Evolutionary conservation across 2,113 vertebrate genomes (phyloP), one percentile per base, ranked within the genome.

Genomic region (Struthidea cinerea): DNA sequence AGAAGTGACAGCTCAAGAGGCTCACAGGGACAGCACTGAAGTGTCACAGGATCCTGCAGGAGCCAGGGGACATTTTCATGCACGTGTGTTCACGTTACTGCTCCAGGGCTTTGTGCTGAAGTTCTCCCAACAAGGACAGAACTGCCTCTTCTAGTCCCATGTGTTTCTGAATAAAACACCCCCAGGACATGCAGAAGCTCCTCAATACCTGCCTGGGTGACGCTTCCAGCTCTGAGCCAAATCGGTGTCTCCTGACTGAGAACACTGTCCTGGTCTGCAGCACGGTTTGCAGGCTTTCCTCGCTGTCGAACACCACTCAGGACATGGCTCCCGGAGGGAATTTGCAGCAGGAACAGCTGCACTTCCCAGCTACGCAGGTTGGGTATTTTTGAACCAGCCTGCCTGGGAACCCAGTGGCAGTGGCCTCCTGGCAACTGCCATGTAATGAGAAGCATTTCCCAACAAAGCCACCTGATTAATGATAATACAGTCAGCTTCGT

Each of bases 391-490:
- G 74, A 33, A 30, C 26, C 22, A 81, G 57, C 53, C 61, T 50
- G 71, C 42, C 73, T 50, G 28, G n/a, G 75, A 80, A 46, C 65
- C 41, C 86, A 49, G 41, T 41, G 60, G 56, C 71, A 87, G 68
- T 6, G 6, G 53, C 41, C 75, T 63, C 42, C 30, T 64, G 78
- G 63, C 87, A 90, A 85, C 94, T 94, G 78, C 61, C 74, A 56
- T 6, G 32, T 59, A 57, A 87, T n/a, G 61, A 94, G 95, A 91
- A 67, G 56, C 55, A 91, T 67, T 95, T 93, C 71, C 60, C 65
- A 92, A 63, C 47, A 96, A 96, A 96, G 84, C 50, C 89, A 91
- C 44, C 39, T 79, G 85, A 94, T 94, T 91, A 94, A 87, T 30
- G 91, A 77, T 13, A 95, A 89, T 56, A 75, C 55, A 56, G 94